Evolutionary conservation across 2,797 vertebrate species (phyloP).

Genomic region (Eleutherodactylus coqui): DNA sequence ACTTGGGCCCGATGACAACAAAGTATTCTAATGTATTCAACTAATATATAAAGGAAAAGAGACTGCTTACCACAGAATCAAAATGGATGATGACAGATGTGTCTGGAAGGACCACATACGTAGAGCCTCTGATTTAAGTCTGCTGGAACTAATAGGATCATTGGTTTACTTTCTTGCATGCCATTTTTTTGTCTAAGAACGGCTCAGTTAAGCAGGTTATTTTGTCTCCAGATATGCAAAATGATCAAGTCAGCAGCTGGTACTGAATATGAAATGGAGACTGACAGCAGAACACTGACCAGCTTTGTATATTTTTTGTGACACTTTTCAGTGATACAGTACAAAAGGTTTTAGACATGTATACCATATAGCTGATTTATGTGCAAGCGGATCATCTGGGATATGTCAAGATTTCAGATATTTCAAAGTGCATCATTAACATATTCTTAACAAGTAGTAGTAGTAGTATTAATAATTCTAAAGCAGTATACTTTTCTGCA

Average conservation of each 20-base stretch:
- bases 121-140: slow-evolving; percentile 96
- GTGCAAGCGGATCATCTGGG: slow-evolving; percentile 11
- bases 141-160: slow-evolving; percentile 96
- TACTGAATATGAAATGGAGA: slow-evolving; percentile 67
- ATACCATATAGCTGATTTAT: not conserved
- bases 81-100: slow-evolving; percentile 92
- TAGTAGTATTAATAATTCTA: not conserved
- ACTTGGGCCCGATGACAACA: slow-evolving; percentile 37
- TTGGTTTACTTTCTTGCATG: slow-evolving; percentile 86
- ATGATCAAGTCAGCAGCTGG: slow-evolving; percentile 68
- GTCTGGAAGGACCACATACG: slow-evolving; percentile 96
- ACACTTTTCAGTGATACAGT: slow-evolving; percentile 26
- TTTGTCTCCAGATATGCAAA: slow-evolving; percentile 72
- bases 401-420: not conserved
- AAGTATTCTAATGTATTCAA: slow-evolving; percentile 71
- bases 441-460: not conserved
- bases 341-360: slow-evolving; percentile 21
- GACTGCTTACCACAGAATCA: slow-evolving; percentile 77
- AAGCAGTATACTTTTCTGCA: not conserved
- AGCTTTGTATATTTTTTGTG: slow-evolving; percentile 29
- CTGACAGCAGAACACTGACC: slow-evolving; percentile 46
- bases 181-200: slow-evolving; percentile 79
- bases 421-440: slow-evolving; percentile 5
- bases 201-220: slow-evolving; percentile 79
- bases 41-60: slow-evolving; percentile 74